A percentile compares a stretch with the other conserved stretches of the same genome.
These are phyloP conservation scores for Galemys pyrenaicus DNA, from an alignment of 2,113 vertebrate genomes.

Conservation along the genomic window DNA sequence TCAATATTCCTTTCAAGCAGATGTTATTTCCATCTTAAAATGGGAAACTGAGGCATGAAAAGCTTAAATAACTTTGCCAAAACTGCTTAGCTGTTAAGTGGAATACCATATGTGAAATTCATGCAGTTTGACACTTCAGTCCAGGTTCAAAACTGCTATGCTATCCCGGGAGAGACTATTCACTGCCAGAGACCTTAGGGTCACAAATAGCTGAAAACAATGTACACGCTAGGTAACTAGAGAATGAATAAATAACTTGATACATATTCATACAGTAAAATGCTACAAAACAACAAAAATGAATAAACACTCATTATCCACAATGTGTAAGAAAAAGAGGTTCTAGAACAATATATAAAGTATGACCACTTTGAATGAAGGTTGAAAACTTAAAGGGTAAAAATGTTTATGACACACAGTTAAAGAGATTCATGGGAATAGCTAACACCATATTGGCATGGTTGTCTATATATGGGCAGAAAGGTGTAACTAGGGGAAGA, in stretches of 20 bases:
- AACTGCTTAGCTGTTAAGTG: background rate
- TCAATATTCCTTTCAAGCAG: background rate
- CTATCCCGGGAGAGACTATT: background rate
- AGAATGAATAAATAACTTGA: background rate
- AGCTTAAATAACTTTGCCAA: background rate
- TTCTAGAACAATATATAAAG: background rate
- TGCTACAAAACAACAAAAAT: background rate
- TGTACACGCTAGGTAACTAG: background rate
- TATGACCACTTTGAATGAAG: background rate
- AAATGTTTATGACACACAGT: background rate
- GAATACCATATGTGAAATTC: background rate
- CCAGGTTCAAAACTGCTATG: background rate
- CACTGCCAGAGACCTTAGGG: background rate
- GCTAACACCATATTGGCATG: background rate
- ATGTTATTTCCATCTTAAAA: background rate
- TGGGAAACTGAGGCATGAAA: background rate
- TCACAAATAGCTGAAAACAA: background rate
- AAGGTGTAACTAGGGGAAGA: accelerated
- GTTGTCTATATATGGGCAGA: too few species aligned
- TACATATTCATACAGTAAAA: background rate
- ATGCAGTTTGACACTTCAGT: background rate
- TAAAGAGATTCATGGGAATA: background rate
- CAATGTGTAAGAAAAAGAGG: background rate
- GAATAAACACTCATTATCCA: background rate
- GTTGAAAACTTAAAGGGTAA: background rate